These are phyloP conservation scores for Acinonyx jubatus DNA, from an alignment of 2,113 vertebrate species.

Conservation along the genomic window DNA sequence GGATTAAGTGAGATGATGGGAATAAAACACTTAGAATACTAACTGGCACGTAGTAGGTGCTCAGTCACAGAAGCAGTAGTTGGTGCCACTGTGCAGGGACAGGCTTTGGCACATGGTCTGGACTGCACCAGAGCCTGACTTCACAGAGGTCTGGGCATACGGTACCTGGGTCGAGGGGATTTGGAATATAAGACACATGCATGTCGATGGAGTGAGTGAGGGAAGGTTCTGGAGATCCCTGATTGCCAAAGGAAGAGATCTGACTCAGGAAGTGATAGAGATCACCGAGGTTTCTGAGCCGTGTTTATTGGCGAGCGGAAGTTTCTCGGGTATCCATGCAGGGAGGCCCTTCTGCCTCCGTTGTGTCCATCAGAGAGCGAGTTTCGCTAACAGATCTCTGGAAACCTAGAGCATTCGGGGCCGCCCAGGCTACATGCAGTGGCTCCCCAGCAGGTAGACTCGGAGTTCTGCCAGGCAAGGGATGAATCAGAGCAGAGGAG, in stretches of 20 bases:
- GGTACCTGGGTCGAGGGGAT: rapidly evolving
- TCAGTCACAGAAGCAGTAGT: rapidly evolving
- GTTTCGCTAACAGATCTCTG: not conserved
- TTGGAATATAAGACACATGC: not conserved
- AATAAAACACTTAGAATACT: not conserved
- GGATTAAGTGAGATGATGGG: not conserved
- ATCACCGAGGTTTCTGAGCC: not conserved
- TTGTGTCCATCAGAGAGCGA: not conserved
- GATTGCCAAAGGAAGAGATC: not conserved
- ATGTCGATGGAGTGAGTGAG: not conserved
- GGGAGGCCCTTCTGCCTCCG: not conserved
- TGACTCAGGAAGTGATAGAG: not conserved
- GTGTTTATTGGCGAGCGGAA: not conserved
- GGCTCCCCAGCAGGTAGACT: not conserved
- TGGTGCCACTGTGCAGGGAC: not conserved
- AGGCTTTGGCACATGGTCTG: not conserved
- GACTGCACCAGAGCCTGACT: not conserved
- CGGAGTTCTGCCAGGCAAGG: too few species aligned
- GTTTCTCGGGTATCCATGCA: not conserved
- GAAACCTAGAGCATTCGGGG: not conserved
- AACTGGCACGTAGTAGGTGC: too few species aligned
- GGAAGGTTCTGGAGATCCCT: not conserved
- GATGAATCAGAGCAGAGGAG: not conserved
- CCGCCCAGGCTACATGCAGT: not conserved
- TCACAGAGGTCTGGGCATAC: not conserved